Percentiles rank a stretch among this genome's conserved stretches.
Conservation (phyloP, 1,140 invertebrate species). For the Brevipalpus yothersi region DNA sequence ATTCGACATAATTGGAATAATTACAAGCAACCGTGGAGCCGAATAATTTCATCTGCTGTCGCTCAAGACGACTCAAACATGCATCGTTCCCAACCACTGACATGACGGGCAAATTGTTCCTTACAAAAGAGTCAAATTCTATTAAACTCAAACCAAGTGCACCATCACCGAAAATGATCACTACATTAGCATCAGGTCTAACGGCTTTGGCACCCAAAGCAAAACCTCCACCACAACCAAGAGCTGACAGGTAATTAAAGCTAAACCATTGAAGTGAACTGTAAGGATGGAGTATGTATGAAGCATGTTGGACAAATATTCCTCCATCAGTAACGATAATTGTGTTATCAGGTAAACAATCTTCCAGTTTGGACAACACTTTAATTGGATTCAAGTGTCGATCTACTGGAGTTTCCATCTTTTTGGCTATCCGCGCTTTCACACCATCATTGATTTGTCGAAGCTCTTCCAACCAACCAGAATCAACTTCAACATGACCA, state of each 20-base stretch:
- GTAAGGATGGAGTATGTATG: constrained; percentile 33
- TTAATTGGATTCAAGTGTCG: constrained; percentile 33
- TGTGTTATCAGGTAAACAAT: constrained; percentile 25
- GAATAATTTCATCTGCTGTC: constrained; percentile 36
- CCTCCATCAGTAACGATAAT: constrained; percentile 33
- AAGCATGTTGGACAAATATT: constrained; percentile 38
- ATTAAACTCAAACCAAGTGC: constrained; percentile 34
- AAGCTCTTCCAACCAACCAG: constrained; percentile 28
- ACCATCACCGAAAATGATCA: constrained; percentile 38
- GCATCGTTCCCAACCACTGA: constrained; percentile 39
- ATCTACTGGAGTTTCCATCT: constrained; percentile 23
- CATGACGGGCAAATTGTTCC: constrained; percentile 33
- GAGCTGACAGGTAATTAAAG: constrained; percentile 39
- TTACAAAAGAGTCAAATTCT: constrained; percentile 36
- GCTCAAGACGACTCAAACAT: constrained; percentile 37
- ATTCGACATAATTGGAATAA: constrained; percentile 26
- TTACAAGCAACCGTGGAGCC: constrained; percentile 32
- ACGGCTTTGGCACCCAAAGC: constrained; percentile 36
- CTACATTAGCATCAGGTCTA: constrained; percentile 28
- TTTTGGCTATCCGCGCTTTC: constrained; percentile 27
- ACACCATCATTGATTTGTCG: constrained; percentile 25
- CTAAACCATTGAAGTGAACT: constrained; percentile 34
- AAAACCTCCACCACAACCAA: constrained; percentile 39
- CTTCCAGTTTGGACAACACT: constrained; percentile 28
- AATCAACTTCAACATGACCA: constrained; percentile 22